Conservation (phyloP, 2,888 invertebrate species). For the Tiliacea citrago region DNA sequence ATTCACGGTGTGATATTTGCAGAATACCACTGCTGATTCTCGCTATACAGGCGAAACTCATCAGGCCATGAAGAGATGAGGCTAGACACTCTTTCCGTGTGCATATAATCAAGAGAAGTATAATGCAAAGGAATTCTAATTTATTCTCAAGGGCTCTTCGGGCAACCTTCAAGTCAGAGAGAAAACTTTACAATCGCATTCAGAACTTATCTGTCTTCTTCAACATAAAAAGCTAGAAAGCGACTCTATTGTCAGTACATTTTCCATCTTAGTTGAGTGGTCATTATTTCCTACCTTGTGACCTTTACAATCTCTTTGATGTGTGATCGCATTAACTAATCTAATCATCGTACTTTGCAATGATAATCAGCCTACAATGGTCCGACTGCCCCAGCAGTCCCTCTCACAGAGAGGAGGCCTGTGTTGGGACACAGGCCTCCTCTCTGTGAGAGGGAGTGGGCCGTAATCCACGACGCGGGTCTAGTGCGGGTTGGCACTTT, state of each 20-base stretch:
- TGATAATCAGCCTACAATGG: too few relatives aligned
- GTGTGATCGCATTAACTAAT: neutral
- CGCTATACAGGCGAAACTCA: too few relatives aligned
- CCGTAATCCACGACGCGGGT: too few relatives aligned
- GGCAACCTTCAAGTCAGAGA: neutral
- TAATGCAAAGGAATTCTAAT: slow-evolving; percentile 3
- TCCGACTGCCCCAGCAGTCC: too few relatives aligned
- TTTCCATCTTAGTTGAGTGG: neutral
- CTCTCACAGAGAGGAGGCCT: too few relatives aligned
- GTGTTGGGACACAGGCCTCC: too few relatives aligned
- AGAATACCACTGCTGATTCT: too few relatives aligned
- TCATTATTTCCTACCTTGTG: neutral
- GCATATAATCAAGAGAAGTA: too few relatives aligned
- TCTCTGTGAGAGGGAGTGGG: too few relatives aligned
- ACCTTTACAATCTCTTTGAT: neutral
- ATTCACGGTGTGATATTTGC: too few relatives aligned
- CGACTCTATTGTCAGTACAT: neutral
- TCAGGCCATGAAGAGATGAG: too few relatives aligned
- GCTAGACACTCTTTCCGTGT: neutral
- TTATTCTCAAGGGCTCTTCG: neutral
- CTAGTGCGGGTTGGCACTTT: neutral
- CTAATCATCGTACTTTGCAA: neutral
- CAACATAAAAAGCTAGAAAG: neutral
- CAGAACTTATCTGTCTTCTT: neutral
- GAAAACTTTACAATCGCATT: neutral